A percentile compares a stretch with the other conserved stretches of the same genome.
Evolutionary conservation across 2,888 invertebrate genomes (phyloP).

Genomic region (Dryococelus australis): DNA sequence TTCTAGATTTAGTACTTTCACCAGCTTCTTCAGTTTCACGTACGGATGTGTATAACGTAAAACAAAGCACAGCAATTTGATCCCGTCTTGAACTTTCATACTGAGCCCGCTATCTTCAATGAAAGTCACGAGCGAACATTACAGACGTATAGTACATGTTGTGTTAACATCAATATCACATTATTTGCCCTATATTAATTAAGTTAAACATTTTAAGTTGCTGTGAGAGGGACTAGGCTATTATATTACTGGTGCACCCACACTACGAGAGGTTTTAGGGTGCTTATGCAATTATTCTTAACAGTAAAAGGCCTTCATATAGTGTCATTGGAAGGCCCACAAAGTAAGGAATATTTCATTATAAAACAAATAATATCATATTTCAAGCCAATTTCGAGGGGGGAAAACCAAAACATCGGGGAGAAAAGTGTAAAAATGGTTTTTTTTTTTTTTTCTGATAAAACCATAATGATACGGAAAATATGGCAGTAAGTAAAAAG

Average conservation of each 20-base stretch:
- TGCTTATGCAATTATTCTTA: neutral
- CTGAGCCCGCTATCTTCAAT: neutral
- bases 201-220: neutral
- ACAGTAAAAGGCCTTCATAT: neutral
- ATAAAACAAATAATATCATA: too few species aligned
- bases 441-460: too few species aligned
- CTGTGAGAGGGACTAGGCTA: neutral
- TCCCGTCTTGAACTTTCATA: too few species aligned
- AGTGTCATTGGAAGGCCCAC: neutral
- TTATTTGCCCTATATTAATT: neutral
- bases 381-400: too few species aligned
- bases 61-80: too few species aligned
- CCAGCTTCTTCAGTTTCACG: too few species aligned
- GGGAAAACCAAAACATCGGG: too few species aligned
- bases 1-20: neutral
- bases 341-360: neutral
- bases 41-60: too few species aligned
- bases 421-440: too few species aligned
- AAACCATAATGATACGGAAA: too few species aligned
- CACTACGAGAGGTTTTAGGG: neutral
- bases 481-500: too few species aligned
- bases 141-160: neutral
- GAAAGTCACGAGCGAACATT: neutral
- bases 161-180: neutral
- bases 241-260: too few species aligned